Base-by-base conservation (phyloP, 2,888 invertebrate genomes). In the Herminia tarsipennalis region DNA sequence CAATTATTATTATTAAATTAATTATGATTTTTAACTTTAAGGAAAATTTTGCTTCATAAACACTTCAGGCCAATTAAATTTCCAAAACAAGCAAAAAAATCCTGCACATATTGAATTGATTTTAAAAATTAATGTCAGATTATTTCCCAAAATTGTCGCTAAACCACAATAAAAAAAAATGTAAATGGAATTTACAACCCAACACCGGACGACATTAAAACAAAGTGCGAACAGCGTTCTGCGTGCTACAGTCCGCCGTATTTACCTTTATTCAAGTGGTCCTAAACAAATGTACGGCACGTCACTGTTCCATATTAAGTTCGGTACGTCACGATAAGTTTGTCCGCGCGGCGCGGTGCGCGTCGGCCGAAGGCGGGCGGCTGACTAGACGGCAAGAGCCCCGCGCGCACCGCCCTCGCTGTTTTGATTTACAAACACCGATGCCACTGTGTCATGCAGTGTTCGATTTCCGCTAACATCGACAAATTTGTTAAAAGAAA, bases 351-450 rank as follows among this genome's bases (percentile, higher is more conserved):
- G 45, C 67, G 63, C 63, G 49, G 64, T 64, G 63, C 78, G 76
- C 79, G 82, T 83, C 79, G 74, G 75, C 78, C 83, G 80, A 78
- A 78, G 86, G 78, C 77, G 66, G 72, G 79, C 82, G 83, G 79
- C 80, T 73, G 82, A 89, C 89, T 88, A 71, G 68, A 60, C 54
- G 78, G 56, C 54, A 43, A 29, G 40, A 62, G 61, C 76, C 76
- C 71, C 70, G 61, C 68, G 59, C 68, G 48, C 55, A 21, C 66
- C 69, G 42, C 66, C 66, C 66, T 55, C 69, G 63, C 72, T 67
- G 64, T 73, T 75, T 72, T 73, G 70, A 70, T 75, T 75, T 73
- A 77, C 73, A 77, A 78, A 77, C 78, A 78, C 72, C 64, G 64
- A 66, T 64, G 64, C 64, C 60, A 62, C 64, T 68, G 58, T 71